Conservation (phyloP, 2,113 vertebrate genomes). For the Triplophysa siluroides region DNA sequence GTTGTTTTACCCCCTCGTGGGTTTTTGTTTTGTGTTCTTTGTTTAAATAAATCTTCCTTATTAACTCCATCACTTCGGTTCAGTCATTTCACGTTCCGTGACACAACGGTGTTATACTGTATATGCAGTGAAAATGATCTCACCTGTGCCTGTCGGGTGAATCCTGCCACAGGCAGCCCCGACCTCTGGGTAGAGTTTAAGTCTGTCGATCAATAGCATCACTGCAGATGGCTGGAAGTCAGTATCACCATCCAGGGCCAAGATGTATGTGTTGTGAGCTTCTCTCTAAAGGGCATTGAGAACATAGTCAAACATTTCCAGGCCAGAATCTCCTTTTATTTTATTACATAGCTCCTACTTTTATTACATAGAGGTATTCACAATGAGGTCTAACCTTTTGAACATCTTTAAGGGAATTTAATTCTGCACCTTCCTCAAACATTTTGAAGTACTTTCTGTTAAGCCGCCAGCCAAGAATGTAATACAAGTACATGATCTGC, state of each 20-base stretch:
- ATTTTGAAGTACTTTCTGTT: conserved; percentile 53
- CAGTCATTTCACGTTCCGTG: too few species aligned
- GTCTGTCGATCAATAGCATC: conserved; percentile 73
- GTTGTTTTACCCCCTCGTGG: too few species aligned
- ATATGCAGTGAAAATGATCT: too few species aligned
- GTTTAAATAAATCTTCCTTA: too few species aligned
- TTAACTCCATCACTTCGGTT: too few species aligned
- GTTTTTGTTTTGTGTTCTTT: too few species aligned
- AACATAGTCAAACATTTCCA: too few species aligned
- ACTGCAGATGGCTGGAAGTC: conserved; percentile 74
- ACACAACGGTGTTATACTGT: too few species aligned
- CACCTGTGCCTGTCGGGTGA: conserved; percentile 76
- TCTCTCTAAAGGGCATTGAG: conserved; percentile 58
- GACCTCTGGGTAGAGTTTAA: conserved; percentile 70
- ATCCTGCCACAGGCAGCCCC: conserved; percentile 77
- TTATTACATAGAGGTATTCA: neutral
- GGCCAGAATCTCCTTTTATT: too few species aligned
- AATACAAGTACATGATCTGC: conserved; percentile 72
- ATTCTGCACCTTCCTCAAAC: conserved; percentile 18
- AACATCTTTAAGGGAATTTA: neutral
- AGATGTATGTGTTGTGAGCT: conserved; percentile 71
- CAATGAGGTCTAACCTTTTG: conserved; percentile 50
- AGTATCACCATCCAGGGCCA: conserved; percentile 76
- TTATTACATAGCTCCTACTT: too few species aligned
- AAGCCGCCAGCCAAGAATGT: conserved; percentile 67